Evolutionary conservation across 2,888 invertebrate species (phyloP), one percentile per base, ranked within the genome.

Genomic region (Mythimna lalbum): DNA sequence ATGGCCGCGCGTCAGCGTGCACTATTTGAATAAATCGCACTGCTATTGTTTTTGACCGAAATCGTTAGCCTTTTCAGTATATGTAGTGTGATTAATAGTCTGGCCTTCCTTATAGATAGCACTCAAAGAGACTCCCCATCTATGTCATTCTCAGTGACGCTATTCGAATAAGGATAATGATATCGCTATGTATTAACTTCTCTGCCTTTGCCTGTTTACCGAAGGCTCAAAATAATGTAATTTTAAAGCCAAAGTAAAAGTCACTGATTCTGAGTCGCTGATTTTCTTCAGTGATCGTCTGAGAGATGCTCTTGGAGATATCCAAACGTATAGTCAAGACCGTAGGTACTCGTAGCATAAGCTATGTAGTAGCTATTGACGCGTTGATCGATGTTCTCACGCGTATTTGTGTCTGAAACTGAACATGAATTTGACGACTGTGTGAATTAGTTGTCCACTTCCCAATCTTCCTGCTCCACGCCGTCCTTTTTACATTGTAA

Each of bases 1-100:
- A 83, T 72, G 69, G 57, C 23, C 59, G 55, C 73, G 47, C 76
- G 78, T 75, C 82, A 75, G 56, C 61, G 57, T 19, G 52, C 59
- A 36, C 21, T 65, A 60, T 73, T 76, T 69, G 14, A 80, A 83
- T 85, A 74, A 57, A 79, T 84, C 52, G 69, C 73, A 62, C 14
- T 61, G 67, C 63, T 66, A 69, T 82, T 83, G 79, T 84, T 43
- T 78, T 63, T 36, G 17, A 61, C 59, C 61, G 61, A 27, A 60
- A 69, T 60, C 70, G 71, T 63, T 60, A 43, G 63, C 63, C 33
- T 64, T 57, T 63, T 67, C 63, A 70, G 63, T 78, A 39, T 1
- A 1, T 7, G 19, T 23, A 27, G 56, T 61, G 47, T 70, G 43
- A 74, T 71, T 62, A 63, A 70, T 61, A 59, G 33, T 56, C 31